Conservation (phyloP, 2,113 vertebrate species). For the Gymnogyps californianus region DNA sequence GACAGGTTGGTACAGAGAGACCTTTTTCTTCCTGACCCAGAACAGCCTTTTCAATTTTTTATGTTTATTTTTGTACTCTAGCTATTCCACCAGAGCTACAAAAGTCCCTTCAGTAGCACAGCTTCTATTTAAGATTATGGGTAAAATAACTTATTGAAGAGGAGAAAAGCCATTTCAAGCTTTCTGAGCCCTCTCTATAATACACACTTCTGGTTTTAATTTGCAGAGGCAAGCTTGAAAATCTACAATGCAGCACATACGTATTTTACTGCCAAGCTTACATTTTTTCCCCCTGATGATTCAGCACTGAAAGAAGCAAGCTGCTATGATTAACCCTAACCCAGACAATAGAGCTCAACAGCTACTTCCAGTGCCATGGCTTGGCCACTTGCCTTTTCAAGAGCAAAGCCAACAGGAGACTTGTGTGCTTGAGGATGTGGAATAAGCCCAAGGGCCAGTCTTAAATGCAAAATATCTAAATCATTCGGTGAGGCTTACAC, state of each 20-base stretch:
- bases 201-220: slow-evolving; percentile 39
- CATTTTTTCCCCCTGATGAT: slow-evolving; percentile 62
- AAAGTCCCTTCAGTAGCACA: slow-evolving; percentile 14
- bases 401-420: background rate
- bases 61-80: slow-evolving; percentile 24
- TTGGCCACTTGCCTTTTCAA: background rate
- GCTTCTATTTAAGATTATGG: slow-evolving; percentile 25
- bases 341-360: background rate
- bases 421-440: background rate
- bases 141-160: slow-evolving; percentile 43
- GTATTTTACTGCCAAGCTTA: slow-evolving; percentile 64
- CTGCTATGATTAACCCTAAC: slow-evolving; percentile 57
- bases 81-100: slow-evolving; percentile 5
- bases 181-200: slow-evolving; percentile 21
- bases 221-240: slow-evolving; percentile 54
- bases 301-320: slow-evolving; percentile 43
- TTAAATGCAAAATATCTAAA: background rate
- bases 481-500: background rate
- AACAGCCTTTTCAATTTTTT: slow-evolving; percentile 14
- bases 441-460: background rate
- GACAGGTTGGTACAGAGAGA: background rate
- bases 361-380: background rate
- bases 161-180: slow-evolving; percentile 43
- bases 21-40: slow-evolving; percentile 17
- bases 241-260: slow-evolving; percentile 60